Conservation (phyloP, 2,797 vertebrate species). For the Botia almorhae region DNA sequence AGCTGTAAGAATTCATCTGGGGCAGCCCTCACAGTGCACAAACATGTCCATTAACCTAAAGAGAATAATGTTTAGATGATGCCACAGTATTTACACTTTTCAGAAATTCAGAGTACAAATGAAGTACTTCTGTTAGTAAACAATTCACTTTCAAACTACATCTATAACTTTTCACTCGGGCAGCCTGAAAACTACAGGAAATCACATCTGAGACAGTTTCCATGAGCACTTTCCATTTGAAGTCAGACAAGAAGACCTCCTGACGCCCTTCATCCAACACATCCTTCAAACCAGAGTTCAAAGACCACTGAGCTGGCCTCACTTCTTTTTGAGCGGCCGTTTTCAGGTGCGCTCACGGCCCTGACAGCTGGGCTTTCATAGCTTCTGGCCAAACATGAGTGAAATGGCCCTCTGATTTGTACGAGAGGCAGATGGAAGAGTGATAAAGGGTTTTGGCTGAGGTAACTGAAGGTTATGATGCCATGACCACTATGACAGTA, state of each 20-base stretch:
- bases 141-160: not conserved
- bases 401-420: constrained; percentile 19
- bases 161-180: constrained; percentile 8
- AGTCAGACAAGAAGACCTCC: constrained; percentile 17
- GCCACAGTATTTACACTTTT: not conserved
- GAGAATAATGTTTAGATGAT: not conserved
- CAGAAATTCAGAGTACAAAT: not conserved
- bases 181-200: not conserved
- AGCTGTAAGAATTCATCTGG: no score
- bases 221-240: constrained; percentile 1
- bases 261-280: constrained; percentile 1
- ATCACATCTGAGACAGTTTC: not conserved
- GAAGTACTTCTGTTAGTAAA: not conserved
- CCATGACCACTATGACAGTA: not conserved
- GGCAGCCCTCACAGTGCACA: no score
- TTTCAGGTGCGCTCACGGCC: constrained; percentile 17
- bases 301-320: constrained; percentile 21
- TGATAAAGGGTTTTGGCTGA: constrained; percentile 25
- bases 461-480: constrained; percentile 12
- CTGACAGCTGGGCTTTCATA: constrained; percentile 33
- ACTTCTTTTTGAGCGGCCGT: constrained; percentile 6
- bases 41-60: no score
- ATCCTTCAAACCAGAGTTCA: constrained; percentile 16
- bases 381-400: constrained; percentile 44
- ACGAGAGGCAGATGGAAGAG: constrained; percentile 17